phyloP scores from a whole-genome alignment of 2,113 vertebrate genomes.

The Triplophysa tibetana region DNA sequence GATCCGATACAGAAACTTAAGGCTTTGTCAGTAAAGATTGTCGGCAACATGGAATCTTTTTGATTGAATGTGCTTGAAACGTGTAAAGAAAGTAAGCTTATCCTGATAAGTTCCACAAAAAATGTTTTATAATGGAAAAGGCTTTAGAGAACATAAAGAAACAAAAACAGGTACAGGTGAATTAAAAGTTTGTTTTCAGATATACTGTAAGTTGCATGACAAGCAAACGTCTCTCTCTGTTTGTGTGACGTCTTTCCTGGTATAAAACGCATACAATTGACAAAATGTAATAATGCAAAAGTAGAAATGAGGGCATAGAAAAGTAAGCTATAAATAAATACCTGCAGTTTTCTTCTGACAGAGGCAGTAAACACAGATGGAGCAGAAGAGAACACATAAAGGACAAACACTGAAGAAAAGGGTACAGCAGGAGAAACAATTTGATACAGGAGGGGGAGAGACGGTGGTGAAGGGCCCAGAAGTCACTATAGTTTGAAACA shows the following conservation, averaged over 20 bases:
- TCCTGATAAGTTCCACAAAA: too few species aligned
- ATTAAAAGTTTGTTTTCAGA: too few species aligned
- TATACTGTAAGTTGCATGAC: too few species aligned
- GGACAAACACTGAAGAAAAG: conserved; percentile 25
- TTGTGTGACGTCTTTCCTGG: neutral
- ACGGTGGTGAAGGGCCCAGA: neutral
- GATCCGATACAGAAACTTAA: too few species aligned
- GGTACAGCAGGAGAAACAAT: conserved; percentile 22
- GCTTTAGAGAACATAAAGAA: too few species aligned
- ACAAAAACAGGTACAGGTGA: too few species aligned
- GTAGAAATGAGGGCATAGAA: neutral
- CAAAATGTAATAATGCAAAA: neutral
- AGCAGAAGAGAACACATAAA: conserved; percentile 9
- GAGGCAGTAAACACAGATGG: neutral
- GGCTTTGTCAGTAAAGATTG: too few species aligned
- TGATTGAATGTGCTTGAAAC: too few species aligned
- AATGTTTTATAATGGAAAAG: too few species aligned
- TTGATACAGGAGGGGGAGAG: neutral
- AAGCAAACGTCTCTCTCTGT: neutral
- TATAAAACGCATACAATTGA: too few species aligned
- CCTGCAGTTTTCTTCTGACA: conserved; percentile 1
- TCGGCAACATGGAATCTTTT: too few species aligned
- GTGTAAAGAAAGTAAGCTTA: too few species aligned
- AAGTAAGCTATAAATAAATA: neutral
- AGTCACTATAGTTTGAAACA: neutral